Base-by-base conservation (phyloP, 53 echinoderm and acorn worm genomes). In the Arbacia lixula region DNA sequence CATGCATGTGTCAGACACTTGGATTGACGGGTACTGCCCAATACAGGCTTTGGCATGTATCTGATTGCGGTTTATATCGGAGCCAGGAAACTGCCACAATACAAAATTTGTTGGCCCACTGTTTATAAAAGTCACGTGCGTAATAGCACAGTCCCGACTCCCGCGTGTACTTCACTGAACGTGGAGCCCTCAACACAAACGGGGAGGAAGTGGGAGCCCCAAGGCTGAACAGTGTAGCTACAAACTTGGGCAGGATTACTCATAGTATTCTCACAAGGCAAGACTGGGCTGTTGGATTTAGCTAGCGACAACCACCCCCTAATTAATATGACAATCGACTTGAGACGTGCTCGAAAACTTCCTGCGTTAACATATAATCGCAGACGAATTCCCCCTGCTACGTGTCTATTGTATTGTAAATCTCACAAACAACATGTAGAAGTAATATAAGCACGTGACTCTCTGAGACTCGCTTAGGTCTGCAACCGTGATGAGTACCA, bases 181-280 rank as follows among this genome's bases (percentile, higher is more conserved):
- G 29, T 31, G 29, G 8, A 71, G 22, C 8, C 49, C 74, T 53
- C 53, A 12, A 74, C 74, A 50, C 51, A 40, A 77, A 77, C 56
- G 40, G 35, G 9, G 58, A 77, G 77, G 77, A 77, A 77, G 24
- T 40, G n/a, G 40, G 60, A 34, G 31, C 77, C 58, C 40, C 77
- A 77, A 77, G 77, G 77, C 60, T 19, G 35, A 33, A 53, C 40
- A 71, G 14, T 43, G 31, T 9, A 8, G 14, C 14, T 10, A 56
- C 57, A 56, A 56, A 56, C 14, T 56, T 56, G 34, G 55, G 58
- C 20, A 12, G 20, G 37, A 57, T 57, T 58, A 77, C 57, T 77
- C 58, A 58, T 12, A 77, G 36, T 77, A 39, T 56, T 77, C 54
- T 38, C 43, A 72, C 53, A 20, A 74, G 52, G 8, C 46, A 46